These are phyloP conservation scores for Cataglyphis rosenhaueri DNA, from an alignment of 2,888 invertebrate species.

Conservation along the genomic window DNA sequence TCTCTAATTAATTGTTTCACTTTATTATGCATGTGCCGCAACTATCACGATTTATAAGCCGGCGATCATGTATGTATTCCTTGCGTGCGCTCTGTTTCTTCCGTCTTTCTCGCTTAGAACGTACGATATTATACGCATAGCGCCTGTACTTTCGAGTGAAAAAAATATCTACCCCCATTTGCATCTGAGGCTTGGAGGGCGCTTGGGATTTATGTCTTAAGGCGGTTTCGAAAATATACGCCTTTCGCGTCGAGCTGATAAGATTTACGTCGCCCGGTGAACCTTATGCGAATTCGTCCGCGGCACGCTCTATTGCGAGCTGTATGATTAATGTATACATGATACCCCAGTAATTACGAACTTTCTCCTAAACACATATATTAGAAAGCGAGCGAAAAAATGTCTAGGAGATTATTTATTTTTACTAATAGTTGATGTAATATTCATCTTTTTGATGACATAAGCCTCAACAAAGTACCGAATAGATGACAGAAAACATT, in stretches of 20 bases:
- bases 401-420: slow-evolving; percentile 10
- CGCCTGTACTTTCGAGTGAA: slow-evolving; percentile 11
- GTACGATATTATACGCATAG: neutral
- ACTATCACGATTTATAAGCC: slow-evolving; percentile 16
- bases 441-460: neutral
- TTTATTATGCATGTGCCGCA: slow-evolving; percentile 13
- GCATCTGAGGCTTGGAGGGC: neutral
- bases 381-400: slow-evolving; percentile 19
- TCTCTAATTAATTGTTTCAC: slow-evolving; percentile 48
- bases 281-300: slow-evolving; percentile 23
- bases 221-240: slow-evolving; percentile 41
- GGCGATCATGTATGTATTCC: neutral
- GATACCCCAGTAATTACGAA: neutral
- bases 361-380: slow-evolving; percentile 1
- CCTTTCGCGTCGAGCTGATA: neutral
- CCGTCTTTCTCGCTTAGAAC: slow-evolving; percentile 11
- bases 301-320: neutral
- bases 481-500: neutral
- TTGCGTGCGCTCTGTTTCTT: slow-evolving; percentile 6
- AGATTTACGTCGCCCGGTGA: slow-evolving; percentile 34
- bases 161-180: slow-evolving; percentile 30
- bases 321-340: slow-evolving; percentile 25
- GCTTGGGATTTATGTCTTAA: neutral
- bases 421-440: neutral
- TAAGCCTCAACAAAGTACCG: neutral